Evolutionary conservation across 1,140 invertebrate species (phyloP).

Genomic region (Tetramorium alpestre): DNA sequence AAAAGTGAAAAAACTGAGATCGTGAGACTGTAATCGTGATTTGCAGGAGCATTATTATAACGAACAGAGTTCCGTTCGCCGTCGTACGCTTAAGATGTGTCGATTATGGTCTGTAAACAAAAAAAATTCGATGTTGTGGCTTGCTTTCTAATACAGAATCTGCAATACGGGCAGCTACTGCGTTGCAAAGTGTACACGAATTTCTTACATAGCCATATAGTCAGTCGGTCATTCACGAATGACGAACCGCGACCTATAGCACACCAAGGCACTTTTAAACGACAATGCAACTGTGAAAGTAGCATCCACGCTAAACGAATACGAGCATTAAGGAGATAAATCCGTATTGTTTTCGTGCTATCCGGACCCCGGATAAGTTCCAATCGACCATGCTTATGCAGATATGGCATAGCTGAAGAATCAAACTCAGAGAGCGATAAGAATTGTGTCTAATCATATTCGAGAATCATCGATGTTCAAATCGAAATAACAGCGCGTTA

Average conservation of each 20-base stretch:
- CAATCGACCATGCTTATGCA: slow-evolving; percentile 5
- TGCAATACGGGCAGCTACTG: slow-evolving; percentile 26
- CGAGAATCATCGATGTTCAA: slow-evolving; percentile 17
- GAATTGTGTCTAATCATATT: slow-evolving; percentile 31
- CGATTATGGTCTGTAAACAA: slow-evolving; percentile 64
- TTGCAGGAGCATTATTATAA: slow-evolving; percentile 73
- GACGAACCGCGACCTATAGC: slow-evolving; percentile 44
- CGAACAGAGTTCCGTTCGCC: slow-evolving; percentile 78
- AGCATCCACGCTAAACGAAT: slow-evolving; percentile 24
- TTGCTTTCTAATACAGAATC: slow-evolving; percentile 62
- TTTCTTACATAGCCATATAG: slow-evolving; percentile 28
- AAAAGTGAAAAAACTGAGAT: slow-evolving; percentile 68
- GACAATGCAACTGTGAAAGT: slow-evolving; percentile 40
- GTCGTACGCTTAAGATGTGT: slow-evolving; percentile 73
- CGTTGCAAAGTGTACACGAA: slow-evolving; percentile 30
- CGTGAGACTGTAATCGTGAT: slow-evolving; percentile 74
- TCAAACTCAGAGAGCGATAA: slow-evolving; percentile 38
- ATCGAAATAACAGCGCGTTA: slow-evolving; percentile 37
- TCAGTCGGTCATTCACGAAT: slow-evolving; percentile 46
- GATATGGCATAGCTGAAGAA: slow-evolving; percentile 38
- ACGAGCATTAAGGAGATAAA: slow-evolving; percentile 9
- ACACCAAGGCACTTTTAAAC: slow-evolving; percentile 55
- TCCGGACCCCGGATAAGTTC: background rate
- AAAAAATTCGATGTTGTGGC: slow-evolving; percentile 59
- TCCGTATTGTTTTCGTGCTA: slow-evolving; percentile 7